Base-by-base conservation (phyloP, 2,888 invertebrate species). In the Phyllotreta striolata region DNA sequence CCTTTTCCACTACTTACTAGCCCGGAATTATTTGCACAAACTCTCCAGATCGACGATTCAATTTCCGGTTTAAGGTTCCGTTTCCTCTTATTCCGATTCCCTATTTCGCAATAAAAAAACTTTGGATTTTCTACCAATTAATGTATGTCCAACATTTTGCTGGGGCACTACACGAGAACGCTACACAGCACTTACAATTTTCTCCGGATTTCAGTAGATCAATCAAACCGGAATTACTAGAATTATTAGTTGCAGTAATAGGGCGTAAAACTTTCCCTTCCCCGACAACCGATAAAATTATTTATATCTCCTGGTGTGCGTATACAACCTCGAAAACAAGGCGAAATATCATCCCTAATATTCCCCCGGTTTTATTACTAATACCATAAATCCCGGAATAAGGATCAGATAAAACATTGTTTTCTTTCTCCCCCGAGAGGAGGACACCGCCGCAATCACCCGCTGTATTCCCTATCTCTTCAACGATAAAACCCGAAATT, bases 291-390 rank as follows among this genome's bases (percentile, higher is more conserved):
- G 44, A 60, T 60, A 60, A 60, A 60, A 60, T 60, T 60, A 59
- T 59, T 59, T 59, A 60, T 60, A 52, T 60, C 52, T 44, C 51
- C 46, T 40, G 24, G 13, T 52, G 52, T 52, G 52, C 44, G 59
- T 52, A 3, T 13, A 44, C 40, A 47, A 44, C 41, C 59, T 41
- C 39, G 52, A 52, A 38, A 52, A 52, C 52, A 52, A 52, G 49
- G 52, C 52, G 38, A 52, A 52, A 14, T 52, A 52, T 55, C 47
- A 43, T 59, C 59, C 44, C 44, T 56, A 49, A 62, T 56, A 62
- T 55, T 58, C 62, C 41, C 62, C 62, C 41, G 43, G 62, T 65
- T 65, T 65, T 65, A 65, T 62, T 64, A 57, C 55, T 64, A 61
- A 65, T 55, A 65, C 61, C 41, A 62, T 65, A 62, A 62, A 65